These are phyloP conservation scores for Iselma pallidipennis DNA, from an alignment of 2,888 invertebrate genomes.

Conservation along the genomic window DNA sequence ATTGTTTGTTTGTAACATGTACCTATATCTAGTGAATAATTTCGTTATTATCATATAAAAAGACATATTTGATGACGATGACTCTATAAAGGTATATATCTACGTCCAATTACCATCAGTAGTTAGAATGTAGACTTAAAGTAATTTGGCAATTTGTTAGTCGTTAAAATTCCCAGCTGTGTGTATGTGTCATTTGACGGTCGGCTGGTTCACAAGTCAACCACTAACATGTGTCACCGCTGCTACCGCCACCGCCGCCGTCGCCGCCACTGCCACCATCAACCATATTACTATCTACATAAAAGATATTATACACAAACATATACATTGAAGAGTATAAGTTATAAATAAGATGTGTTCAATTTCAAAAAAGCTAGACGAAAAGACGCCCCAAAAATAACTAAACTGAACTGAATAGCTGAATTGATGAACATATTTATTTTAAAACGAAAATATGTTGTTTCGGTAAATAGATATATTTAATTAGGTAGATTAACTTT, in stretches of 20 bases:
- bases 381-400: slow-evolving; percentile 20
- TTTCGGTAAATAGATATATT: neutral
- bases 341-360: slow-evolving; percentile 39
- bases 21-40: too few relatives aligned
- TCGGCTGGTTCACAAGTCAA: slow-evolving; percentile 56
- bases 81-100: slow-evolving; percentile 47
- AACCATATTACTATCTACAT: neutral
- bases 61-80: too few relatives aligned
- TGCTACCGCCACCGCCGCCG: slow-evolving; percentile 3
- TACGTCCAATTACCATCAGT: slow-evolving; percentile 57
- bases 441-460: neutral
- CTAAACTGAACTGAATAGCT: slow-evolving; percentile 10
- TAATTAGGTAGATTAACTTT: too few relatives aligned
- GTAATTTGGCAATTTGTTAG: slow-evolving; percentile 60
- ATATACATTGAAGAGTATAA: too few relatives aligned
- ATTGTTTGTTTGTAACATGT: slow-evolving; percentile 10
- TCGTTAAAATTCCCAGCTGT: slow-evolving; percentile 60
- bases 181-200: slow-evolving; percentile 57
- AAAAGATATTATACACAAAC: neutral
- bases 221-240: slow-evolving; percentile 54
- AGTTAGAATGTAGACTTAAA: slow-evolving; percentile 50
- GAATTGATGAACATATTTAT: slow-evolving; percentile 6
- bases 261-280: neutral
- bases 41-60: too few relatives aligned
- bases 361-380: slow-evolving; percentile 18